These are phyloP conservation scores for Rhingia campestris DNA, from an alignment of 2,888 invertebrate species.

Conservation along the genomic window DNA sequence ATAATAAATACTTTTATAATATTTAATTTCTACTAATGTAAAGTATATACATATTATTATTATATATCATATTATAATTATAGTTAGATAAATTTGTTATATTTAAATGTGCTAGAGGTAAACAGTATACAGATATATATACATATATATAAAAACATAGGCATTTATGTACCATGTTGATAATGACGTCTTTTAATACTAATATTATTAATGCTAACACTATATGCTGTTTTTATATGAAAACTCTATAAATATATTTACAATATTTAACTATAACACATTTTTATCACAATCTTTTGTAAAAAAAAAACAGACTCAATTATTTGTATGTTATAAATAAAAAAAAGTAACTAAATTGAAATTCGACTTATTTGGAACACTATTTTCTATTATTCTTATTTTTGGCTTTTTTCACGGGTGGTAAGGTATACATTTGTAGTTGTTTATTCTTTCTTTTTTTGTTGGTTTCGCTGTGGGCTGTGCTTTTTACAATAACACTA, in stretches of 20 bases:
- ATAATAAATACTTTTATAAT: conserved; percentile 31
- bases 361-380: conserved; percentile 1
- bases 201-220: conserved; percentile 58
- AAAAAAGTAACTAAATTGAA: conserved; percentile 17
- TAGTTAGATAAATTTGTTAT: conserved; percentile 71
- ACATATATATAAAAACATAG: conserved; percentile 19
- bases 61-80: conserved; percentile 35
- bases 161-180: conserved; percentile 68
- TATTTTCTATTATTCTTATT: neutral
- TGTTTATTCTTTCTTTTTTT: neutral
- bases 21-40: conserved; percentile 55
- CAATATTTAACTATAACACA: conserved; percentile 48
- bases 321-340: conserved; percentile 63
- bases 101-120: conserved; percentile 54
- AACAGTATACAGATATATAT: conserved; percentile 32
- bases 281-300: conserved; percentile 67
- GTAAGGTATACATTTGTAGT: conserved; percentile 4
- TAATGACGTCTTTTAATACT: conserved; percentile 65
- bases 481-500: neutral
- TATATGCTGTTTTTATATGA: conserved; percentile 64
- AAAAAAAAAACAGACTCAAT: conserved; percentile 56
- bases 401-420: conserved; percentile 9
- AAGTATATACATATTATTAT: conserved; percentile 46
- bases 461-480: no score
- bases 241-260: conserved; percentile 66